These are phyloP conservation scores for Drosophila fulvimacula DNA, from an alignment of 2,888 invertebrate genomes.

Conservation along the genomic window DNA sequence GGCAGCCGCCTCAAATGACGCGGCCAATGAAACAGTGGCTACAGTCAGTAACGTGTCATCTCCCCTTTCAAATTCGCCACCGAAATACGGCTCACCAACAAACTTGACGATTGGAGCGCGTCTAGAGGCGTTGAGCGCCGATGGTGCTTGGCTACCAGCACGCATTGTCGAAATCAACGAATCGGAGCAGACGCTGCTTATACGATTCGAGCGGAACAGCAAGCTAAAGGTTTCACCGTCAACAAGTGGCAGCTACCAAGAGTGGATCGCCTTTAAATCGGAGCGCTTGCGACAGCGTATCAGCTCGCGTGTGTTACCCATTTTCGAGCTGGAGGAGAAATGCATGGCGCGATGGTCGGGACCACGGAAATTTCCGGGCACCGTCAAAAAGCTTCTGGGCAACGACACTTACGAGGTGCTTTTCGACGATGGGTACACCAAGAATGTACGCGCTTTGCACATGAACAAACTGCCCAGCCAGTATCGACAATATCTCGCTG, in stretches of 20 bases:
- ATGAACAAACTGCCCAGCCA: too few species aligned
- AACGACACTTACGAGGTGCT: too few species aligned
- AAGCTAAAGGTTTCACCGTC: slow-evolving; percentile 77
- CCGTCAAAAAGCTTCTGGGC: slow-evolving; percentile 89
- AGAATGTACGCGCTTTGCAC: too few species aligned
- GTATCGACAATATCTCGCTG: slow-evolving; percentile 97
- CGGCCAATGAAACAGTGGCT: slow-evolving; percentile 17
- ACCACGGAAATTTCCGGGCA: slow-evolving; percentile 93
- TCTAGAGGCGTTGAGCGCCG: slow-evolving; percentile 93
- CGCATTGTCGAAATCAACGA: slow-evolving; percentile 93
- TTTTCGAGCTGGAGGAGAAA: slow-evolving; percentile 88
- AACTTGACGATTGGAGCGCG: slow-evolving; percentile 87
- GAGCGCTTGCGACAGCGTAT: slow-evolving; percentile 88
- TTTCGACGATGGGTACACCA: too few species aligned
- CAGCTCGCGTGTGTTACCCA: slow-evolving; percentile 70
- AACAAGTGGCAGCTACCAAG: slow-evolving; percentile 87
- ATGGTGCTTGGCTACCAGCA: slow-evolving; percentile 92
- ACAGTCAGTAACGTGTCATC: slow-evolving; percentile 19
- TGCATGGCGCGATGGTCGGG: slow-evolving; percentile 96
- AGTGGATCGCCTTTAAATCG: slow-evolving; percentile 96
- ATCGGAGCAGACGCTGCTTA: slow-evolving; percentile 93
- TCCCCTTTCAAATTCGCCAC: slow-evolving; percentile 24
- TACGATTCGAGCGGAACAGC: slow-evolving; percentile 89
- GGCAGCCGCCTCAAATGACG: slow-evolving; percentile 15
- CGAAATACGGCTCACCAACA: slow-evolving; percentile 76